phyloP scores from a whole-genome alignment of 1,140 invertebrate species.

The Episyrphus balteatus region DNA sequence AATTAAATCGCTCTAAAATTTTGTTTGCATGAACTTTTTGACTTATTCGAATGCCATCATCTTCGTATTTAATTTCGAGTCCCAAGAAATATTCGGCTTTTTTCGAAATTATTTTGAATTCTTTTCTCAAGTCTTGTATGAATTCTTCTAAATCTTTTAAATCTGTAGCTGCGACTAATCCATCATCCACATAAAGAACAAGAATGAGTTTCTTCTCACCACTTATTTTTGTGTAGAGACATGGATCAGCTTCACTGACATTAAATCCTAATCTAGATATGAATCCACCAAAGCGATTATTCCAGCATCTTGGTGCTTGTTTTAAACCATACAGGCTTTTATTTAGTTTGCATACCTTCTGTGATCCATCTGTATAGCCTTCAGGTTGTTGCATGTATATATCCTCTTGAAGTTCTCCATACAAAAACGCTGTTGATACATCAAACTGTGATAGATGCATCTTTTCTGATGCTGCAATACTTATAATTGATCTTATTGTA shows the following conservation, averaged over 20 bases:
- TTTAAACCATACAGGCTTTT: slow-evolving; percentile 38
- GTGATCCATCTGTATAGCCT: slow-evolving; percentile 18
- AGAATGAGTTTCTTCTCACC: slow-evolving; percentile 15
- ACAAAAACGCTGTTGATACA: slow-evolving; percentile 25
- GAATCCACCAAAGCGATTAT: slow-evolving; percentile 19
- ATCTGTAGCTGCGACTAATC: slow-evolving; percentile 23
- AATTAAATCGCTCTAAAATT: slow-evolving; percentile 26
- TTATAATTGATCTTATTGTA: slow-evolving; percentile 29
- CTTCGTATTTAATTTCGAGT: slow-evolving; percentile 24
- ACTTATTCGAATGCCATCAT: slow-evolving; percentile 19
- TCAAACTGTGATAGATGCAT: too few relatives aligned
- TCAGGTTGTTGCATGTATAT: slow-evolving; percentile 36
- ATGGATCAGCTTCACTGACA: slow-evolving; percentile 25
- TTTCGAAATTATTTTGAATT: slow-evolving; percentile 21
- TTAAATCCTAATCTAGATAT: slow-evolving; percentile 21
- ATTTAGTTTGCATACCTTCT: slow-evolving; percentile 22
- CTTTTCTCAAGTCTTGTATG: slow-evolving; percentile 12
- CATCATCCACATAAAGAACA: slow-evolving; percentile 35
- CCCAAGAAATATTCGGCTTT: slow-evolving; percentile 19
- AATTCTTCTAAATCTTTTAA: slow-evolving; percentile 11
- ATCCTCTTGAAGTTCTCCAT: slow-evolving; percentile 36
- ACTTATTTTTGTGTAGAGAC: slow-evolving; percentile 17
- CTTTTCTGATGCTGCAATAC: slow-evolving; percentile 24
- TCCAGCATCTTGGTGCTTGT: slow-evolving; percentile 36
- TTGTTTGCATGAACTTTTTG: slow-evolving; percentile 26